Evolutionary conservation across 1,140 invertebrate species (phyloP), one percentile per base, ranked within the genome.

Genomic region (Polypedilum vanderplanki): DNA sequence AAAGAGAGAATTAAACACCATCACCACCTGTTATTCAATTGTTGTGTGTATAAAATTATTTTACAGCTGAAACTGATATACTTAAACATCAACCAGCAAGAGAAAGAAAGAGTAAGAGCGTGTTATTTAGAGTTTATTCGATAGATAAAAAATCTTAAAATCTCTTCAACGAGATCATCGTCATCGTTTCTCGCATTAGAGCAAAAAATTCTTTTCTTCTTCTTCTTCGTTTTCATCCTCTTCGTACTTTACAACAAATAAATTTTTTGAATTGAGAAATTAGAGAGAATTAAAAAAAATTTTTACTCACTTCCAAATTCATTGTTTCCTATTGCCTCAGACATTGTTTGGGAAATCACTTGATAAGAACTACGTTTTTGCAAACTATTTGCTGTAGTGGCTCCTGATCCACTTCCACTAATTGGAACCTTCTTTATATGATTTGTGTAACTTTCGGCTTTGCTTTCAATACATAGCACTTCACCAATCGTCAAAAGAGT

Each of bases 241-340:
- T 57, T 57, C 12, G n/a, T 57, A 15, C 15, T 46, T 46, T 57
- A 15, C n/a, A 57, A 57, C n/a, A n/a, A 57, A 57, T 57, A 15
- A 12, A 57, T 57, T 57, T 57, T 12, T 57, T 33, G 24, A 57
- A 15, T n/a, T 57, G 46, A n/a, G 46, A 33, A 33, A 33, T 33
- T 33, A 33, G 24, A 3, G 24, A 33, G 24, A 33, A 5, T 3
- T 1, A 33, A 5, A 33, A 33, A 33, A 3, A 33, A 33, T 33
- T 33, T n/a, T 7, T 70, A 70, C 65, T 70, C 65, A 70, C 65
- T 70, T 70, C 65, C 65, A 10, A 70, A 70, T 70, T 70, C 65
- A 70, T 70, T 70, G 7, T 70, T n/a, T n/a, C 46, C 17, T 70
- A 70, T 22, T 10, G 65, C 17, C 18, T 70, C 17, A 22, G 65